A percentile compares a stretch with the other conserved stretches of the same genome.
Evolutionary conservation across 2,113 vertebrate genomes (phyloP).

Genomic region (Syngnathus typhle): DNA sequence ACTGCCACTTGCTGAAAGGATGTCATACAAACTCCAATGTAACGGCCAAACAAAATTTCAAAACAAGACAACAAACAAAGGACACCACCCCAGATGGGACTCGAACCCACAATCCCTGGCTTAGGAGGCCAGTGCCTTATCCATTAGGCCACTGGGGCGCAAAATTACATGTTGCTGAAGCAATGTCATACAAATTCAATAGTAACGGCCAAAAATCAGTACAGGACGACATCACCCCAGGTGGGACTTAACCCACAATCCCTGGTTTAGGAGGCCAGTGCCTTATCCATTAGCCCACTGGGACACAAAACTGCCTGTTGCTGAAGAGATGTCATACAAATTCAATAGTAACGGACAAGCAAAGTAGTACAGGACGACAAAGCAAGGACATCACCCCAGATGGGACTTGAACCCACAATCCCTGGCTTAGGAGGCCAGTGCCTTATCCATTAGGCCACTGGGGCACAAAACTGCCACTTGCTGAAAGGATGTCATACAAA

Average conservation of each 20-base stretch:
- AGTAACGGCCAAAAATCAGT: no score
- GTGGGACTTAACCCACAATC: conserved; percentile 54
- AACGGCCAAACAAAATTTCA: no score
- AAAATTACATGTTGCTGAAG: conserved; percentile 12
- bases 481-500: no score
- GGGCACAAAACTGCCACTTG: conserved; percentile 5
- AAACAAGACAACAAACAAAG: no score
- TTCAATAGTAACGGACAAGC: no score
- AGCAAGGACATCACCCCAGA: conserved; percentile 37
- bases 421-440: conserved; percentile 70
- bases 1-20: no score
- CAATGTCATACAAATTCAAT: no score
- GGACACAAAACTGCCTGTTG: conserved; percentile 34
- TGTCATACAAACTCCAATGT: no score
- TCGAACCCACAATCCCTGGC: conserved; percentile 52
- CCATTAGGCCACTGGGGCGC: conserved; percentile 56
- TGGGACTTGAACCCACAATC: conserved; percentile 53
- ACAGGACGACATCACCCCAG: conserved; percentile 34
- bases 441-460: conserved; percentile 59
- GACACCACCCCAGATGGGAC: conserved; percentile 35
- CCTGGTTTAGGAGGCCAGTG: conserved; percentile 70
- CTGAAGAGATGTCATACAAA: no score
- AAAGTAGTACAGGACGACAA: no score
- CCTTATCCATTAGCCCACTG: conserved; percentile 81
- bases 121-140: conserved; percentile 61